Evolutionary conservation across 2,888 invertebrate genomes (phyloP), one percentile per base, ranked within the genome.

Genomic region (Argynnis bischoffii): DNA sequence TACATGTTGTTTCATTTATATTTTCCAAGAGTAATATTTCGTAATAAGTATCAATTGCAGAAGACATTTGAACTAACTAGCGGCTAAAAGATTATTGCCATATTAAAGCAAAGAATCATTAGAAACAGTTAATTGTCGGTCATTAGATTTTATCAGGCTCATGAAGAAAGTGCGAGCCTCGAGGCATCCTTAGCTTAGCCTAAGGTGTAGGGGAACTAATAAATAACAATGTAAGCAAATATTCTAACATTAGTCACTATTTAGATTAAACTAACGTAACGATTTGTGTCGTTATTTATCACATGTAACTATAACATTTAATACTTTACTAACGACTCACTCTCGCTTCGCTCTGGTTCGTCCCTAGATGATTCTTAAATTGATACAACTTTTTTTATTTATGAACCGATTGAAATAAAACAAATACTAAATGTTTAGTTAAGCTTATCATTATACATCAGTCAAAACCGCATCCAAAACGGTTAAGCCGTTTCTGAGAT

Each of bases 141-240:
- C 51, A 70, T 69, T 59, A 68, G 21, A 41, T 63, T 70, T 69
- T 68, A 65, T 70, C 51, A 66, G 68, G 63, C 63, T 53, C 66
- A 55, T 48, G 50, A 68, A 65, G 63, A 66, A 66, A 66, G 66
- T 66, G 48, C 21, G 6, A 41, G 41, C 66, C 55, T 47, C 35
- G 15, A 53, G 69, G 61, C 65, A 63, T 69, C 56, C 26, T 69
- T 69, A 69, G 53, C 66, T 48, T 41, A 21, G 55, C 66, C 60
- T 35, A n/a, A 50, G 60, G 66, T 53, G 59, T 54, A 31, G 31
- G 6, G 35, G 46, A 16, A 31, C 54, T 60, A 61, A 60, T 60
- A 55, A 61, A 60, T 66, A 31, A 66, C 66, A 66, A 61, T 50
- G 66, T 66, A 55, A 61, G 60, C 48, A 61, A 66, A 66, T 66